These are phyloP conservation scores for Acyrthosiphon pisum DNA, from an alignment of 1,140 invertebrate species.

Conservation along the genomic window DNA sequence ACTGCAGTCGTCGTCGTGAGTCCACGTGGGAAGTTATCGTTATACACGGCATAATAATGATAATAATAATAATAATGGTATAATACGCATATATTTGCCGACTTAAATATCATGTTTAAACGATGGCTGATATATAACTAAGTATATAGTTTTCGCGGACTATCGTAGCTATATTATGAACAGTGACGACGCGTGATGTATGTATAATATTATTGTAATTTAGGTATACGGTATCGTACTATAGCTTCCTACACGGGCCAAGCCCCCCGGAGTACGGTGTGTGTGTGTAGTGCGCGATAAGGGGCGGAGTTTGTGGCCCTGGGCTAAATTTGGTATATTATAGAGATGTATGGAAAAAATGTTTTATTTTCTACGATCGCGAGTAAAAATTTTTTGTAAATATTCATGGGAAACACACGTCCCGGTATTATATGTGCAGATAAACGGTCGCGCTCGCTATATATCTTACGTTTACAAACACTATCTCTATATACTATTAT, in stretches of 20 bases:
- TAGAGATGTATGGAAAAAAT: background rate
- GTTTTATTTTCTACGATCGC: background rate
- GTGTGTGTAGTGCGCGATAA: background rate
- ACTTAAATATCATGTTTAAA: background rate
- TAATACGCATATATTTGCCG: background rate
- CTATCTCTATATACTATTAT: background rate
- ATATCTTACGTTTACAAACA: background rate
- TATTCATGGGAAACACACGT: background rate
- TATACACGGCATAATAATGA: background rate
- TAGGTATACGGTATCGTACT: background rate
- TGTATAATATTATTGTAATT: conserved; percentile 1
- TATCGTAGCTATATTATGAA: background rate
- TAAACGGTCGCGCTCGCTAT: background rate
- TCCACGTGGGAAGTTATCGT: background rate
- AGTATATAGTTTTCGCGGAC: background rate
- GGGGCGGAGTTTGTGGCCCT: background rate
- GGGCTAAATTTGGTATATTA: background rate
- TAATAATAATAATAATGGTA: background rate
- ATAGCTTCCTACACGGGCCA: background rate
- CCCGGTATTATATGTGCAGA: background rate
- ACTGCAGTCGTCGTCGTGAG: background rate
- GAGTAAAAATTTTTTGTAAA: background rate
- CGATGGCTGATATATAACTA: background rate
- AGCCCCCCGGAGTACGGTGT: background rate
- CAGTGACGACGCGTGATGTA: background rate